Evolutionary conservation across 2,113 vertebrate genomes (phyloP), one percentile per base, ranked within the genome.

Genomic region (Oriolus oriolus): DNA sequence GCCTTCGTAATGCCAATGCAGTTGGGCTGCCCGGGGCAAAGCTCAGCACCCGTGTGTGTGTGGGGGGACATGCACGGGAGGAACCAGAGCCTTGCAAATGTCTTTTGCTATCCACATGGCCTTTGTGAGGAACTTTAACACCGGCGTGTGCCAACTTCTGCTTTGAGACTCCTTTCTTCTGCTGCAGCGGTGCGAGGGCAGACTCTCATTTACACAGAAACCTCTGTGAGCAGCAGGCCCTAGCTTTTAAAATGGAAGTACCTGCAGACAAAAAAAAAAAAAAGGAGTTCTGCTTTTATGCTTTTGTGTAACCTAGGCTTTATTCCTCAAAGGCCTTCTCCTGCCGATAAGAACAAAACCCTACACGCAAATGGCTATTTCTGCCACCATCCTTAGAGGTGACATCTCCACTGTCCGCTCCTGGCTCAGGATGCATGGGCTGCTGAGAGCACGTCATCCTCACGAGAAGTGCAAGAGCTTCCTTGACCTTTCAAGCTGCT

Each of bases 41-140:
- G 47, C 64, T 33, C 0, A 1, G 50, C 21, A 3, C 2, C 1
- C 1, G 2, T 1, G 0, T 13, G 21, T 21, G 2, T 7, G 37
- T 1, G 7, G 5, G 49, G 4, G 24, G 13, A 50, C 11, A 13
- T 1, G 13, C 41, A 65, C 1, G 1, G 60, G 37, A 61, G 26
- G 18, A 73, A 10, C 14, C 28, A 65, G 13, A 0, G 3, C 45
- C 22, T 52, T 49, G 44, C 37, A 52, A 7, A 0, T 4, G 18
- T 13, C 39, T 64, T 63, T 78, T 35, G 6, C 44, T 41, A 16
- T 44, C 68, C n/a, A 2, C 15, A 9, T 2, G 23, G 61, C n/a
- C 45, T 65, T 64, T 64, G 49, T n/a, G 49, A 89, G 59, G n/a
- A 84, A 7, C 37, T 85, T 89, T 69, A 89, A 76, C 53, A 24